Conservation (phyloP, 2,888 invertebrate species). For the Uropetala carovei region DNA sequence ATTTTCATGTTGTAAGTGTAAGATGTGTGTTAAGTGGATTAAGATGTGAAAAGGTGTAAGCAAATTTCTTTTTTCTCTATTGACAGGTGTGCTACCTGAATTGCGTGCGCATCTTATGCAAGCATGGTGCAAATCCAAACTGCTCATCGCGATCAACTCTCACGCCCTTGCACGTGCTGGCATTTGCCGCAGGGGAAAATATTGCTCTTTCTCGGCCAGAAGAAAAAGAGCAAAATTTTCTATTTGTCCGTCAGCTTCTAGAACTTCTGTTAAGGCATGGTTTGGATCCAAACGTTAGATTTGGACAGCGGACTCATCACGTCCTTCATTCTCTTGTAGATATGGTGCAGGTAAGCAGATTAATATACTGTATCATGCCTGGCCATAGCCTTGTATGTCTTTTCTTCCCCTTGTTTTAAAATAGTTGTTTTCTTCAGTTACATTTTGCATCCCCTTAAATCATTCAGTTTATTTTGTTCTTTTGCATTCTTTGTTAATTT, state of each 20-base stretch:
- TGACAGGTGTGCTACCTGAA: constrained; percentile 83
- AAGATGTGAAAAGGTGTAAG: no score
- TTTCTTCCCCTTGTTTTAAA: not conserved
- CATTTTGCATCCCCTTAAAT: not conserved
- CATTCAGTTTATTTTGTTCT: not conserved
- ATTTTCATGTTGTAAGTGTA: no score
- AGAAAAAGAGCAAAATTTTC: constrained; percentile 82
- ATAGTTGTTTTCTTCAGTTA: not conserved
- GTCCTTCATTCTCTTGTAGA: constrained; percentile 77
- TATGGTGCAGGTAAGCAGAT: constrained; percentile 52
- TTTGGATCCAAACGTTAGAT: constrained; percentile 80
- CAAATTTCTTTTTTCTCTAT: not conserved
- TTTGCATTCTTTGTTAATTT: not conserved
- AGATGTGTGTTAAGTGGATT: no score
- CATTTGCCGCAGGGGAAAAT: constrained; percentile 84
- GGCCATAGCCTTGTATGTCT: no score
- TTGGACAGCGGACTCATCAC: constrained; percentile 81
- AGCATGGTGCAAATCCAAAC: constrained; percentile 85
- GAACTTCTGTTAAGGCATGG: constrained; percentile 81
- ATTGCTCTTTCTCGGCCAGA: constrained; percentile 82
- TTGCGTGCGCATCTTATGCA: constrained; percentile 82
- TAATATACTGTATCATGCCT: not conserved
- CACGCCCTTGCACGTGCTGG: constrained; percentile 83
- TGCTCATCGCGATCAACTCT: constrained; percentile 83
- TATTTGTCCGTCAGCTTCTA: constrained; percentile 84